Base-by-base conservation (phyloP, 2,113 vertebrate genomes). In the Axis porcinus region DNA sequence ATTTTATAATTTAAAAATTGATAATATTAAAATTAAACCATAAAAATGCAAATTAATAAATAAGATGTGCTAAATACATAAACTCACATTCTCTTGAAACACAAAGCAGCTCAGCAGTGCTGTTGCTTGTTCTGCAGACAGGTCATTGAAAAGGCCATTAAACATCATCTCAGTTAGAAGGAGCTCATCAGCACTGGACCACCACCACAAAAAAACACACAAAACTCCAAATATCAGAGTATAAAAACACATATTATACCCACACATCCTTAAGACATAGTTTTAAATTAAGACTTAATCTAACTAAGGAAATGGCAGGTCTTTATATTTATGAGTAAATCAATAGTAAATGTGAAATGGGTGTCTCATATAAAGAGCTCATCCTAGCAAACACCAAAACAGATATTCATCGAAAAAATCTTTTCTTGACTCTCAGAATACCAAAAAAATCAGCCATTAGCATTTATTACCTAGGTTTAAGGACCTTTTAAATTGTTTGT, bases 161-260 rank as follows among this genome's bases (percentile, higher is more conserved):
- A 99, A 99, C 97, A 99, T 98, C 99, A 99, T 99, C 98, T 99
- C 99, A 0, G 99, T 99, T 95, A 99, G 99, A 43, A 99, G 99
- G 8, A 99, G 99, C 96, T 99, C 99, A 81, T 99, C 99, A 3
- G 99, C 99, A 98, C 99, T 99, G 93, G 7, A 97, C 96, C 84
- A 62, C 45, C 88, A 91, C 55, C 11, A 74, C 19, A 4, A 23
- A n/a, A 30, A 33, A 97, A 50, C 76, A 25, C 97, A 3, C 10
- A 60, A 4, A 5, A 67, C 33, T 89, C 83, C 64, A 96, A 89
- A 97, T 33, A 52, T 95, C 57, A 95, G 43, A 70, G 95, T 28
- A 76, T 0, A 0, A 43, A 36, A 89, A 95, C 16, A 89, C 6
- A 33, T 45, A 94, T 60, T 58, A 3, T 17, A 57, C 36, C 57